Evolutionary conservation across 2,888 invertebrate species (phyloP).

Genomic region (Norana najaformis): DNA sequence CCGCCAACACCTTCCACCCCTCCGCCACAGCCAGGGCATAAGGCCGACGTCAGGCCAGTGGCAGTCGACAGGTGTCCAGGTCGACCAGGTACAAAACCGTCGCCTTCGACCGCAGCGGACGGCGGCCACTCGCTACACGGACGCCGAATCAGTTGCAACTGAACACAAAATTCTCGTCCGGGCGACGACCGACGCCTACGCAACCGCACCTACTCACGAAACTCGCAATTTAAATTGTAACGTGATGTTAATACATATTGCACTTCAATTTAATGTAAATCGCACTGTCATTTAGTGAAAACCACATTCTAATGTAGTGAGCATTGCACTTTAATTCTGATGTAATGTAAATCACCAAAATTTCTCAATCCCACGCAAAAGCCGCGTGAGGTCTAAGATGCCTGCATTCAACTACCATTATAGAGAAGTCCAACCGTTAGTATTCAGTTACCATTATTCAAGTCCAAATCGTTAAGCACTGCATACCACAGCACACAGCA

Average conservation of each 20-base stretch:
- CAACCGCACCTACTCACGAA: neutral
- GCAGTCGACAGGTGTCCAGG: conserved; percentile 25
- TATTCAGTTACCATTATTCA: neutral
- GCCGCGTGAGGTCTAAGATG: neutral
- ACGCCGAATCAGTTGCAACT: neutral
- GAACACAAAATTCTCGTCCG: neutral
- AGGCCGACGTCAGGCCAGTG: neutral
- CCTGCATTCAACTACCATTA: neutral
- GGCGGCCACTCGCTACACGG: neutral
- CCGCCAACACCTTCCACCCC: neutral
- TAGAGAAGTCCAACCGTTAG: neutral
- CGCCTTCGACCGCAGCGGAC: neutral
- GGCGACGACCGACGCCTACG: no score
- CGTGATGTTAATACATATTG: neutral
- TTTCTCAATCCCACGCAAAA: neutral
- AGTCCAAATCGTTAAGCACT: neutral
- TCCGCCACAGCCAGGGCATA: neutral
- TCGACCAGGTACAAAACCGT: conserved; percentile 17
- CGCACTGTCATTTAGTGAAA: neutral
- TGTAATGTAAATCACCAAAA: neutral
- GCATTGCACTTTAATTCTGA: no score
- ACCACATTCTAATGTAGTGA: no score
- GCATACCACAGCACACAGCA: no score
- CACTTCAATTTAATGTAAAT: neutral
- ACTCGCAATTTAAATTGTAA: neutral